Evolutionary conservation across 2,797 vertebrate genomes (phyloP).

Genomic region (Onychomys leucogaster): DNA sequence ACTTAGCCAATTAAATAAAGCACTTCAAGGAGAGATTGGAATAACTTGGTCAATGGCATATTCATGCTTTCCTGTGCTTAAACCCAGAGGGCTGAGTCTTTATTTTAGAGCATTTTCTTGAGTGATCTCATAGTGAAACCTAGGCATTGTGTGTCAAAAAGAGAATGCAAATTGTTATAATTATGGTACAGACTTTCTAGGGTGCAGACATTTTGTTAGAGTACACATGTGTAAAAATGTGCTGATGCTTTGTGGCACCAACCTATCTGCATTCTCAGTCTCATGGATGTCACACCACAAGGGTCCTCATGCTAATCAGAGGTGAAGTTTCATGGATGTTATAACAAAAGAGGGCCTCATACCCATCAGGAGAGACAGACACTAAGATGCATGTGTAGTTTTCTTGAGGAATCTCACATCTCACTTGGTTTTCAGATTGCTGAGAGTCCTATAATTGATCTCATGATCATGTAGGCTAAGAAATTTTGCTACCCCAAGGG

Average conservation of each 20-base stretch:
- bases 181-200: neutral
- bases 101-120: neutral
- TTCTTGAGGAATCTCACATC: neutral
- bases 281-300: neutral
- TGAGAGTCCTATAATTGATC: neutral
- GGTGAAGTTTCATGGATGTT: too few relatives aligned
- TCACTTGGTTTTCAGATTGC: neutral
- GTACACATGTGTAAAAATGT: neutral
- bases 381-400: neutral
- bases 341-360: too few relatives aligned
- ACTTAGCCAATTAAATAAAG: neutral
- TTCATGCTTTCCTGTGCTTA: rapidly evolving
- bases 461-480: neutral
- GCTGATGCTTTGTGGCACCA: neutral
- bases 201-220: neutral
- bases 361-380: too few relatives aligned
- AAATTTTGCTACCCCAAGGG: neutral
- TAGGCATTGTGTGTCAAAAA: neutral
- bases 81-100: neutral
- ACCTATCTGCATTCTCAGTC: neutral
- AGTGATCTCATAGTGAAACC: neutral
- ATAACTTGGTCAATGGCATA: neutral
- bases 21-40: neutral
- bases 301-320: too few relatives aligned
- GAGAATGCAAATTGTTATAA: neutral